Evolutionary conservation across 2,113 vertebrate species (phyloP).

Genomic region (Hydropotes inermis): DNA sequence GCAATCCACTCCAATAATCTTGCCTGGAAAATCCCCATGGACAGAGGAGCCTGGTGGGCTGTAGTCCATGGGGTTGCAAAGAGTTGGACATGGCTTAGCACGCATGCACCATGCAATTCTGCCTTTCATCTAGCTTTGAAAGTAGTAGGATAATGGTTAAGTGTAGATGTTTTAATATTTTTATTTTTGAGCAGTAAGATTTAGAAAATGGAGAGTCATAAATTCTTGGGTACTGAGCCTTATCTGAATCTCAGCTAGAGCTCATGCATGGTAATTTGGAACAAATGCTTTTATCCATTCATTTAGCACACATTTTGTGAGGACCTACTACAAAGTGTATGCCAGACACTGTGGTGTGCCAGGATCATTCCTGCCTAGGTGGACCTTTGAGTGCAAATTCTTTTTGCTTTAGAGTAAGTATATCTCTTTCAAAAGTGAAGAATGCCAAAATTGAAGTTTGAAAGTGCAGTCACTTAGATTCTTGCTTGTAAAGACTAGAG

Average conservation of each 20-base stretch:
- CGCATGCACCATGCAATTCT: background rate
- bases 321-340: background rate
- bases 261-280: background rate
- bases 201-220: background rate
- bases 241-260: constrained; percentile 24
- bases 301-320: background rate
- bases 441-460: background rate
- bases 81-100: background rate
- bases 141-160: background rate
- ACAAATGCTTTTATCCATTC: background rate
- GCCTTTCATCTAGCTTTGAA: background rate
- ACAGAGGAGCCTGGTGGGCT: background rate
- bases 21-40: background rate
- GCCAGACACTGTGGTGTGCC: background rate
- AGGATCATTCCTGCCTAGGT: background rate
- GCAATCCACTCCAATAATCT: background rate
- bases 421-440: constrained; percentile 25
- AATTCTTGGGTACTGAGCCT: background rate
- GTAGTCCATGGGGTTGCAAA: background rate
- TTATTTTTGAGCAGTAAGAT: background rate
- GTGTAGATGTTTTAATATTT: background rate
- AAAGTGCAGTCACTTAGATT: background rate
- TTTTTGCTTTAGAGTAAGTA: background rate
- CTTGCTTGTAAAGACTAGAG: background rate
- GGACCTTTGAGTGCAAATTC: background rate